phyloP scores from a whole-genome alignment of 2,888 invertebrate genomes.

The Poecilus cupreus region DNA sequence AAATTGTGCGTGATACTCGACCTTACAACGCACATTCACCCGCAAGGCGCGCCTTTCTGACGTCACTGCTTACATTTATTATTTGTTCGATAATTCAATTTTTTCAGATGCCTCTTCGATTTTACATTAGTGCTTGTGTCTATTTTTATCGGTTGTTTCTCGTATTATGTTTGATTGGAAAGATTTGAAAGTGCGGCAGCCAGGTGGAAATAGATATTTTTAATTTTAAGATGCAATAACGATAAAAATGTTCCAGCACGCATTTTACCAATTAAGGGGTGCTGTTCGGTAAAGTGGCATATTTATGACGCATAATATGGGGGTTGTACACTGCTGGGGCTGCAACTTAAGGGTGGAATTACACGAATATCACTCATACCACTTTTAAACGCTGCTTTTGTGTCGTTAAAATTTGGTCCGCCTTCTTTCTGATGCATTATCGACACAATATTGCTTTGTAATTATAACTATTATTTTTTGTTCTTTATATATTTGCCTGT shows the following conservation, averaged over 20 bases:
- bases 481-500: no score
- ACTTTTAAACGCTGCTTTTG: not conserved
- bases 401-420: not conserved
- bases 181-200: not conserved
- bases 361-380: not conserved
- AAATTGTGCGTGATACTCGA: conserved; percentile 15
- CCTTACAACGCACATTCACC: not conserved
- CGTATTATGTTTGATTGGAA: not conserved
- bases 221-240: not conserved
- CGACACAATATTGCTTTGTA: not conserved
- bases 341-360: not conserved
- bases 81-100: not conserved
- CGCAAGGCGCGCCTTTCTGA: not conserved
- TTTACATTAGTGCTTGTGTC: not conserved
- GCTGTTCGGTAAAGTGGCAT: conserved; percentile 15
- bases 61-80: not conserved
- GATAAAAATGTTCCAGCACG: not conserved
- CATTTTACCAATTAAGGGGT: conserved; percentile 43
- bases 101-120: not conserved
- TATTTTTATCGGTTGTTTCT: not conserved
- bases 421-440: not conserved
- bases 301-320: conserved; percentile 19
- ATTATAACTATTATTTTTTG: not conserved
- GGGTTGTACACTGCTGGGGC: not conserved
- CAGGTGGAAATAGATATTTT: conserved; percentile 19